Conservation (phyloP, 1,140 invertebrate genomes). For the Tenebrio molitor region DNA sequence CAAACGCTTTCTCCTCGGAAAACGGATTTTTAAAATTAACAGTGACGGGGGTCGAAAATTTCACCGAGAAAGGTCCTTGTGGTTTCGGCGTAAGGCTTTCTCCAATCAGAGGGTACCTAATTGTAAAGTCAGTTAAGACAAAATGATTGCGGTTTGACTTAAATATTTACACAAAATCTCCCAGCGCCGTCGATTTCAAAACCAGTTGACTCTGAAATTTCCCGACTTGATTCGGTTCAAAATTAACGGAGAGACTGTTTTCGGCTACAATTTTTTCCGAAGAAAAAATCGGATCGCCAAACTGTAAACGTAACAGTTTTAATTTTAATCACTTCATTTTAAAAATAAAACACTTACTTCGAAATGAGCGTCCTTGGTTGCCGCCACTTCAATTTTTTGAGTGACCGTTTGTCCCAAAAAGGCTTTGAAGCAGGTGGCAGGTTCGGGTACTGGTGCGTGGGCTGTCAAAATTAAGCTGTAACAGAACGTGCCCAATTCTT, state of each 20-base stretch:
- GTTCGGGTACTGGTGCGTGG: constrained; percentile 48
- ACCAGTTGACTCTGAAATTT: constrained; percentile 46
- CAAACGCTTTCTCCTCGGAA: constrained; percentile 49
- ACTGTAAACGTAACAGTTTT: constrained; percentile 55
- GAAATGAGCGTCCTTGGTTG: constrained; percentile 28
- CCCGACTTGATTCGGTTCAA: constrained; percentile 55
- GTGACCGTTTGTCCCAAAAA: constrained; percentile 48
- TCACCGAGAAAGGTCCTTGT: constrained; percentile 56
- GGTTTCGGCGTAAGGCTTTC: constrained; percentile 54
- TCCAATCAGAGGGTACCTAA: constrained; percentile 57
- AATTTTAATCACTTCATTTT: too few relatives aligned
- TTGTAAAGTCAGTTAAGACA: constrained; percentile 13
- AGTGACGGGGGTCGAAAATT: constrained; percentile 1
- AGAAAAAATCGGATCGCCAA: constrained; percentile 52
- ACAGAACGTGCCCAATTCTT: constrained; percentile 55
- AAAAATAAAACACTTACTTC: constrained; percentile 45
- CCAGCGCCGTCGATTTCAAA: constrained; percentile 52
- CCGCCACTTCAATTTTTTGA: constrained; percentile 46
- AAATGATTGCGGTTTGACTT: too few relatives aligned
- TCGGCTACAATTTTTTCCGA: constrained; percentile 49
- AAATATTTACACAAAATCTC: constrained; percentile 56
- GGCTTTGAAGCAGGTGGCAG: constrained; percentile 45
- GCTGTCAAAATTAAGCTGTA: constrained; percentile 52
- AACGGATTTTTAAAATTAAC: constrained; percentile 58
- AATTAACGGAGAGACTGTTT: constrained; percentile 4